Percentiles rank a stretch among this genome's conserved stretches.
phyloP scores from a whole-genome alignment of 2,113 vertebrate species.

The Erythrolamprus reginae region DNA sequence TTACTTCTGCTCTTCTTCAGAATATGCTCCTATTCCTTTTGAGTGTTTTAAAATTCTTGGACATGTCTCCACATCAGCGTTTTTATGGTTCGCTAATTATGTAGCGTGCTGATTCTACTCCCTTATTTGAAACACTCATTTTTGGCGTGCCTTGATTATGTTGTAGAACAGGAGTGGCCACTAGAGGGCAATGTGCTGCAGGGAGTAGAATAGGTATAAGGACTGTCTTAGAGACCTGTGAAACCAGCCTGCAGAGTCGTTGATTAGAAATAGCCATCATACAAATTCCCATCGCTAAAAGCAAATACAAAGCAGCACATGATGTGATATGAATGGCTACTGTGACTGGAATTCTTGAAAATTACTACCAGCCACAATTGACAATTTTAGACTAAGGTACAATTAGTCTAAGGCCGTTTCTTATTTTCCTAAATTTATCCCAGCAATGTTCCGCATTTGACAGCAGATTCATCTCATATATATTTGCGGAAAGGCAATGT shows the following conservation, averaged over 20 bases:
- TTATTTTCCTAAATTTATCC: not conserved
- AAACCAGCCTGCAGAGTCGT: not conserved
- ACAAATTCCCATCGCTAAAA: not conserved
- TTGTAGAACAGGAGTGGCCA: conserved; percentile 5
- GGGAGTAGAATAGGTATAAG: not conserved
- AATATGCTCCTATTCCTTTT: not conserved
- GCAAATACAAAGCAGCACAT: not conserved
- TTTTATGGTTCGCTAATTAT: not conserved
- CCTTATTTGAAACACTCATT: not conserved
- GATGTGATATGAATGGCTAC: not conserved
- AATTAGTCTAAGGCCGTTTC: not conserved
- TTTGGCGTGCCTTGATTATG: not conserved
- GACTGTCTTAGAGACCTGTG: not conserved
- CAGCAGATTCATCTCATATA: not conserved
- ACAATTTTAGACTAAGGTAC: not conserved
- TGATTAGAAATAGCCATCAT: not conserved
- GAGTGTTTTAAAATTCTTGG: not conserved
- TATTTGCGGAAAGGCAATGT: not conserved
- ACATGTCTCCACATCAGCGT: not conserved
- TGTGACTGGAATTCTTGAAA: not conserved
- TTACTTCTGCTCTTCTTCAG: not conserved
- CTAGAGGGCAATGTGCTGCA: conserved; percentile 21
- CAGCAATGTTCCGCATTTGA: not conserved
- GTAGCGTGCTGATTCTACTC: not conserved
- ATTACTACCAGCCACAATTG: too few species aligned